A percentile compares a stretch with the other conserved stretches of the same genome.
These are phyloP conservation scores for Psittacus erithacus DNA, from an alignment of 2,113 vertebrate genomes.

Conservation along the genomic window DNA sequence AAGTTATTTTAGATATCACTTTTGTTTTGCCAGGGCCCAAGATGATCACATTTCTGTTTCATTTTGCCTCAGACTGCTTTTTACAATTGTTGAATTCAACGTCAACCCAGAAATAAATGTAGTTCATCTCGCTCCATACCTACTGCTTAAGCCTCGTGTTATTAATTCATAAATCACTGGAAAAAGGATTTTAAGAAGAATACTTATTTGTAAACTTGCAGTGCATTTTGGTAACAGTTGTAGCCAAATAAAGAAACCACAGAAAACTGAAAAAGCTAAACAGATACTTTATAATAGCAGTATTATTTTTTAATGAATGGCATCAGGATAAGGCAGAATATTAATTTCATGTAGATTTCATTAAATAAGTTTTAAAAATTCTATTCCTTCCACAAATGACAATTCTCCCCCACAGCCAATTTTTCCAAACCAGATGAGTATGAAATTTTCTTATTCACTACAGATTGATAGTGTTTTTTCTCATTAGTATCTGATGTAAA, in stretches of 20 bases:
- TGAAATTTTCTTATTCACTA: neutral
- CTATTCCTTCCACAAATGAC: neutral
- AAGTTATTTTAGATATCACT: neutral
- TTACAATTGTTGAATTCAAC: slow-evolving; percentile 29
- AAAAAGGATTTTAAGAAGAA: neutral
- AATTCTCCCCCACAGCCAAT: fast-evolving
- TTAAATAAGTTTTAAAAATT: neutral
- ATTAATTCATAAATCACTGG: slow-evolving; percentile 58
- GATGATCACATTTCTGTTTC: slow-evolving; percentile 6
- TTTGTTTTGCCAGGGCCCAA: slow-evolving; percentile 14
- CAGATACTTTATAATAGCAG: neutral
- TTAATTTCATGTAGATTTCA: neutral
- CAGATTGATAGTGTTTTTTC: neutral
- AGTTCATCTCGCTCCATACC: neutral
- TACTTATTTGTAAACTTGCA: neutral
- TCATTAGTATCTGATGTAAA: neutral
- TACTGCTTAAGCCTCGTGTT: neutral
- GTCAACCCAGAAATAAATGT: slow-evolving; percentile 34
- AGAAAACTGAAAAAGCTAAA: neutral
- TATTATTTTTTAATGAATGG: neutral
- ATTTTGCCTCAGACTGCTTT: slow-evolving; percentile 25
- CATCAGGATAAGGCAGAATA: neutral
- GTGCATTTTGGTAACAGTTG: neutral
- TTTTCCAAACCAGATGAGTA: neutral
- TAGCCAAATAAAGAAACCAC: neutral